Base-by-base conservation (phyloP, 2,113 vertebrate genomes). In the Chitala chitala region DNA sequence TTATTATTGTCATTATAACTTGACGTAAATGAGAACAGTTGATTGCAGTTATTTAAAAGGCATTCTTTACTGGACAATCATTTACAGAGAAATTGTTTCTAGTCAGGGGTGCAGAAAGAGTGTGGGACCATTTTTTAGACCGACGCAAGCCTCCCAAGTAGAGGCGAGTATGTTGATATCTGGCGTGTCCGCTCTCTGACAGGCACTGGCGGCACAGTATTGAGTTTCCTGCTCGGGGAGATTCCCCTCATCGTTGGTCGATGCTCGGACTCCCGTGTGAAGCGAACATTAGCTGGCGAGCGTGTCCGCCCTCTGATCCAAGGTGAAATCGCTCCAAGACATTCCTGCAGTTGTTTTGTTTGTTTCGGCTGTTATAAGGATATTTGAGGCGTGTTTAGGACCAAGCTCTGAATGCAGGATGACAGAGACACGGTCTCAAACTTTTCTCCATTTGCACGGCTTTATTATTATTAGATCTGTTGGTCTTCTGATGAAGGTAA, bases 331-430 rank as follows among this genome's bases (percentile, higher is more conserved):
- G 3, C 17, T 76, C 72, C 44, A 78, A 79, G 71, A 79, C 78
- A 81, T 53, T 44, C n/a, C 63, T 79, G 71, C 51, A 83, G 79
- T 79, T 65, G 13, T 72, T 82, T 77, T 76, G 50, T 58, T 74
- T 70, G 20, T 76, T 68, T 68, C n/a, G 42, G 46, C n/a, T 40
- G 42, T 68, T 38, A 68, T 46, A 68, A 68, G 42, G 64, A 68
- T 68, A 44, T 66, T 22, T n/a, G 22, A 66, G 42, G 15, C 26
- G 42, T 3, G 64, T 42, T 42, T 31, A 10, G 5, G 64, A 40
- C 64, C 42, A 44, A 26, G 36, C 6, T 66, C 40, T 66, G 42
- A 46, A 26, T 22, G 24, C 33, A 44, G 64, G 42, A 26, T 42
- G 40, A 46, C 64, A 66, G 64, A 46, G 40, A 46, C 64, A 46